Base-by-base conservation (phyloP, 1,140 invertebrate species). In the Campoletis sonorensis region DNA sequence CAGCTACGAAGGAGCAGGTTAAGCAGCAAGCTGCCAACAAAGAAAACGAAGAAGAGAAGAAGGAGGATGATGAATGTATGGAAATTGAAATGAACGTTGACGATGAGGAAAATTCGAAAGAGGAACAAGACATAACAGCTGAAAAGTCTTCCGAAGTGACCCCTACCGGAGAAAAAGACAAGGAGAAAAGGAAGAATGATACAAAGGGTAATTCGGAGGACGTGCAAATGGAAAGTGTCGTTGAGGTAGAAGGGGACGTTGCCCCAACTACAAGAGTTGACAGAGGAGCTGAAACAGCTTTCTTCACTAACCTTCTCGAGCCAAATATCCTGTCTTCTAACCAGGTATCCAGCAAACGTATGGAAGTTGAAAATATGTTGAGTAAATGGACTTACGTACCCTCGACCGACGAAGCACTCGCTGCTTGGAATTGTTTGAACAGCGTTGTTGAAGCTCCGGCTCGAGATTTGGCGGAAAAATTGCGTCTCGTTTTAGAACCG, bases 401-500 rank as follows among this genome's bases (percentile, higher is more conserved):
- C 15, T 88, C 92, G 0, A 89, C 88, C 0, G 87, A 88, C 37
- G 93, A 95, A 88, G 93, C 93, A 5, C 86, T 90, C 73, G 80
- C 85, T 71, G 91, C 92, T 3, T 95, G 94, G 94, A 92, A 93
- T 80, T 89, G 90, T 81, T 90, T 94, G n/a, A 92, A 93, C 64
- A 88, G 93, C 0, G 88, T 95, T 11, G 96, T 96, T 0, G 93
- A 94, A 7, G 89, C 91, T 16, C 91, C 98, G 7, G 96, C 98
- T 0, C 95, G 98, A 78, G 97, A 99, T 82, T 92, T 99, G 10
- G 98, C 98, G 84, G 98, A 99, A 91, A 96, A 99, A 87, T 92
- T 99, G 37, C 92, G 98, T 72, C 93, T 99, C 0, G 96, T 99
- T 54, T 92, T 99, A 18, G 98, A 99, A 93, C 99, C 99, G 0